Evolutionary conservation across 2,113 vertebrate species (phyloP), one percentile per base, ranked within the genome.

Genomic region (Thoracochromis brauschi): DNA sequence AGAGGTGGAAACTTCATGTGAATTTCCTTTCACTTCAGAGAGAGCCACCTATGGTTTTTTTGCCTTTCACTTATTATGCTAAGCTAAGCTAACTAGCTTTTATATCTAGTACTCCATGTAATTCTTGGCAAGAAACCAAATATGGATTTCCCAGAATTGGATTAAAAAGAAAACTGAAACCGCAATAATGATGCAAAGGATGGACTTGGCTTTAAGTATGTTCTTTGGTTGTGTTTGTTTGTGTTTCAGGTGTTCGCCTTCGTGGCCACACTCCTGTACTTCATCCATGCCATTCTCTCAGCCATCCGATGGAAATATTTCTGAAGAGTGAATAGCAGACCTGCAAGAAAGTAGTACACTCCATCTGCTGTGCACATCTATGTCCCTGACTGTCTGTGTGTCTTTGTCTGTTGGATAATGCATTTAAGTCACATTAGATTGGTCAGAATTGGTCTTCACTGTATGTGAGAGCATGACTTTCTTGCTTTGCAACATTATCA

Each of bases 241-340:
- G 71, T 95, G 38, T 80, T 83, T 14, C 82, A 98, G 98, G 97
- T 98, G 2, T 98, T 98, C 29, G 95, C 97, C 3, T 97, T 90
- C 12, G 0, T 94, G 11, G 84, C 96, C 57, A 97, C 97, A 7
- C 88, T 97, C 65, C 14, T 97, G 9, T 98, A 98, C 1, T 97
- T 98, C 88, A 94, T 97, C 88, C 98, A 98, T 71, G 40, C 94
- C 57, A 92, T 96, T 49, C 94, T 92, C 71, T 98, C 96, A 4
- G 90, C 96, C 24, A 73, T 95, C 10, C 90, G 96, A 53, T 97
- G 96, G 96, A 97, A 96, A 84, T 83, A 90, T 65, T 96, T 96
- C 87, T 97, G 85, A 96, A 45, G 31, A 84, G 12, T 58, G 2
- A 84, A 10, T 26, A 8, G 5, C 9, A 51, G 17, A 57, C 19